Evolutionary conservation across 2,888 invertebrate genomes (phyloP), one percentile per base, ranked within the genome.

Genomic region (Amiota communis): DNA sequence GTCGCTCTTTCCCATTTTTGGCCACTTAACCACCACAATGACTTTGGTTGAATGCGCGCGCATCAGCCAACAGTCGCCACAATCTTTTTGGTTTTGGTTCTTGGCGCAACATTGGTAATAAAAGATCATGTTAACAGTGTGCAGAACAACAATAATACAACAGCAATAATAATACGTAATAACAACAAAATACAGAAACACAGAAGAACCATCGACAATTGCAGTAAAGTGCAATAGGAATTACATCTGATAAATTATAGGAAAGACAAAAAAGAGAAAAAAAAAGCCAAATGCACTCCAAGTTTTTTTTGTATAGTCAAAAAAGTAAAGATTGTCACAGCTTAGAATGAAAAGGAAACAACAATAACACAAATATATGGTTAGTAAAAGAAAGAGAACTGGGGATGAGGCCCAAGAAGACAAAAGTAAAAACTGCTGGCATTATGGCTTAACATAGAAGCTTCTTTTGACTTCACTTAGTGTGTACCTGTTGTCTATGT

Each of bases 51-150:
- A 46, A 59, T n/a, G 59, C 17, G 11, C 17, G 0, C 10, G 2
- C 4, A 0, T 2, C 59, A 59, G n/a, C 10, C 10, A n/a, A 4
- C 17, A 15, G 59, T n/a, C 17, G n/a, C 13, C 63, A 13, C 63
- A 20, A 20, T 46, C 36, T 36, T 15, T 13, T 12, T 51, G 20
- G 67, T 49, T n/a, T 61, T 61, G 20, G 61, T 36, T 36, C 36
- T 36, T 36, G 36, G 36, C 36, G 20, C 23, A 23, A 77, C 72
- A 75, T 78, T 74, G 79, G 80, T 79, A 85, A 85, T 86, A 87
- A 87, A 86, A 85, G 81, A 86, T 87, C 86, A 87, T 86, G 86
- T 87, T 86, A 80, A 87, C 86, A 87, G 79, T 83, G 77, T 75
- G 76, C 75, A 76, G 47, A 74, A 76, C 79, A 79, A 76, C 76